phyloP scores from a whole-genome alignment of 2,888 invertebrate genomes.

The Zaprionus lineosus region DNA sequence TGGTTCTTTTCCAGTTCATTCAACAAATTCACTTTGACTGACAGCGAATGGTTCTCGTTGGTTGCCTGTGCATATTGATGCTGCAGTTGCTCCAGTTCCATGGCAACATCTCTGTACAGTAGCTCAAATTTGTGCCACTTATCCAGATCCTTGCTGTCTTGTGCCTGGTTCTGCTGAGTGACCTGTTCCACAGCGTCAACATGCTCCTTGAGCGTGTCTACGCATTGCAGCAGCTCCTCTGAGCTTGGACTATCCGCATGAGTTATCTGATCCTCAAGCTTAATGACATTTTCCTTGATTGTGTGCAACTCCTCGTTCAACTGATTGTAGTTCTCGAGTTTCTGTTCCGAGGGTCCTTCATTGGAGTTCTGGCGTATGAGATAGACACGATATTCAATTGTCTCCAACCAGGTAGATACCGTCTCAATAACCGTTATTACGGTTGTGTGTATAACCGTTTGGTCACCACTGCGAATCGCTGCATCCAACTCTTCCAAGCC shows the following conservation, averaged over 20 bases:
- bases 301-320: slow-evolving; percentile 87
- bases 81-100: slow-evolving; percentile 71
- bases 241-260: slow-evolving; percentile 81
- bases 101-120: slow-evolving; percentile 84
- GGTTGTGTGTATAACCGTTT: slow-evolving; percentile 86
- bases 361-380: slow-evolving; percentile 85
- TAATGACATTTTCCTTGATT: slow-evolving; percentile 87
- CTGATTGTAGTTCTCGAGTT: slow-evolving; percentile 85
- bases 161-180: slow-evolving; percentile 85
- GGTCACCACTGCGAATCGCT: slow-evolving; percentile 85
- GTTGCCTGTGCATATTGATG: slow-evolving; percentile 74
- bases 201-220: slow-evolving; percentile 86
- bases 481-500: slow-evolving; percentile 75
- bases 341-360: slow-evolving; percentile 85
- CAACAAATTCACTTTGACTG: slow-evolving; percentile 87
- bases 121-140: slow-evolving; percentile 89
- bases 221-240: slow-evolving; percentile 84
- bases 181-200: slow-evolving; percentile 88
- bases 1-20: slow-evolving; percentile 88
- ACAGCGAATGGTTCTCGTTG: slow-evolving; percentile 86
- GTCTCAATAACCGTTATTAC: slow-evolving; percentile 90
- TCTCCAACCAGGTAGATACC: slow-evolving; percentile 92
- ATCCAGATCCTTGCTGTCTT: slow-evolving; percentile 85
- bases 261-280: slow-evolving; percentile 85
- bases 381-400: slow-evolving; percentile 91